Evolutionary conservation across 1,140 invertebrate genomes (phyloP).

Genomic region (Cataglyphis hispanica): DNA sequence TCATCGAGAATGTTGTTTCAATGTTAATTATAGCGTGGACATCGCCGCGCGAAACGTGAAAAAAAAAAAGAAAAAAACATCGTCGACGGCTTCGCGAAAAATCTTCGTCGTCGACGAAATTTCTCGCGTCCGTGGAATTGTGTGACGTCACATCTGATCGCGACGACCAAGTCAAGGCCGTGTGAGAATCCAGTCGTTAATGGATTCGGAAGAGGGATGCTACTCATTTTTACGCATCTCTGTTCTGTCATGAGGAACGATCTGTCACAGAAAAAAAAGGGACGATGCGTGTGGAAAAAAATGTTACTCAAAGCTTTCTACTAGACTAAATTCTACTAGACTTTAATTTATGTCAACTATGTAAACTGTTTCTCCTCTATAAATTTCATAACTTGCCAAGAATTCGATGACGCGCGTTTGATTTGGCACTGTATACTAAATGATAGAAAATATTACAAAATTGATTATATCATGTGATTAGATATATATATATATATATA

Average conservation of each 20-base stretch:
- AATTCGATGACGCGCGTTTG: conserved; percentile 17
- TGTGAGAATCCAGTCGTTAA: conserved; percentile 5
- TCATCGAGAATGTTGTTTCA: neutral
- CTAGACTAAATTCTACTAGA: neutral
- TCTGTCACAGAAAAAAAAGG: neutral
- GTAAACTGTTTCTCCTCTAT: neutral
- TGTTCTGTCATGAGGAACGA: neutral
- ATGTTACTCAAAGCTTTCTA: neutral
- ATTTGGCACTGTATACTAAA: conserved; percentile 35
- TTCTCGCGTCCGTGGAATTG: conserved; percentile 17
- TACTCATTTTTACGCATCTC: neutral
- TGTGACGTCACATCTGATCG: conserved; percentile 32
- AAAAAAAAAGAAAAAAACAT: neutral
- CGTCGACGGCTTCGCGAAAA: neutral
- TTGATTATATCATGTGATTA: conserved; percentile 23
- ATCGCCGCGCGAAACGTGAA: neutral
- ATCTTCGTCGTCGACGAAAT: neutral
- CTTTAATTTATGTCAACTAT: neutral
- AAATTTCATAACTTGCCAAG: conserved; percentile 36
- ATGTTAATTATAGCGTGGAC: neutral
- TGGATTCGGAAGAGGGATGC: neutral
- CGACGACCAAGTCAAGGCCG: conserved; percentile 56
- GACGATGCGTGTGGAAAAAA: neutral
- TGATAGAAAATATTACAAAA: conserved; percentile 12
- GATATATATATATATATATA: neutral